phyloP scores from a whole-genome alignment of 1,140 invertebrate species.

The Cyclina sinensis region DNA sequence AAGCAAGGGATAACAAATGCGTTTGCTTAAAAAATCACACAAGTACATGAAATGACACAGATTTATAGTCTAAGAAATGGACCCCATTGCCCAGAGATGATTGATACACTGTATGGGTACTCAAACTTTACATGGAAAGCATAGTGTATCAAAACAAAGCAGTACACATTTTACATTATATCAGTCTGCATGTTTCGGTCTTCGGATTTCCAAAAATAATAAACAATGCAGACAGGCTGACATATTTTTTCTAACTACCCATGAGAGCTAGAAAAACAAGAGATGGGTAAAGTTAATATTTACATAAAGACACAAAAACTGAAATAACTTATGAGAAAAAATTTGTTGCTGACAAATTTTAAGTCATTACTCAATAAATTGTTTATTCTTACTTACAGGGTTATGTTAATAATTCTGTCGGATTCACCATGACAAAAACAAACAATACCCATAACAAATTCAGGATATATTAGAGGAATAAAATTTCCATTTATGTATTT shows the following conservation, averaged over 20 bases:
- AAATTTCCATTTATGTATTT: no score
- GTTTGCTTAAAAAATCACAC: conserved; percentile 12
- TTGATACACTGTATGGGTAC: not conserved
- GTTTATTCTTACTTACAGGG: no score
- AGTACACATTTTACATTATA: conserved; percentile 19
- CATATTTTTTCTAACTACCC: not conserved
- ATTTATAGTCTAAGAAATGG: not conserved
- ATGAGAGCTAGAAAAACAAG: not conserved
- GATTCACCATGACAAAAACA: no score
- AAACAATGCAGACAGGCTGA: not conserved
- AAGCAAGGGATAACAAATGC: conserved; percentile 11
- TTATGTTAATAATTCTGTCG: no score
- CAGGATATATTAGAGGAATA: no score
- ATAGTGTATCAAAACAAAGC: conserved; percentile 25
- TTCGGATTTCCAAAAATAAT: not conserved
- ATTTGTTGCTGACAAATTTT: no score
- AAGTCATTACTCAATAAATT: no score
- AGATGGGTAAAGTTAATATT: no score
- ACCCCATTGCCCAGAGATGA: not conserved
- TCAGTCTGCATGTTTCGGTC: conserved; percentile 1
- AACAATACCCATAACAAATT: no score
- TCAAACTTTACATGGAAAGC: conserved; percentile 47
- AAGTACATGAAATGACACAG: not conserved
- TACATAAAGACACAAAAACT: no score
- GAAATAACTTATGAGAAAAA: no score